Evolutionary conservation across 2,888 invertebrate species (phyloP).

Genomic region (Alentia gelatinosa): DNA sequence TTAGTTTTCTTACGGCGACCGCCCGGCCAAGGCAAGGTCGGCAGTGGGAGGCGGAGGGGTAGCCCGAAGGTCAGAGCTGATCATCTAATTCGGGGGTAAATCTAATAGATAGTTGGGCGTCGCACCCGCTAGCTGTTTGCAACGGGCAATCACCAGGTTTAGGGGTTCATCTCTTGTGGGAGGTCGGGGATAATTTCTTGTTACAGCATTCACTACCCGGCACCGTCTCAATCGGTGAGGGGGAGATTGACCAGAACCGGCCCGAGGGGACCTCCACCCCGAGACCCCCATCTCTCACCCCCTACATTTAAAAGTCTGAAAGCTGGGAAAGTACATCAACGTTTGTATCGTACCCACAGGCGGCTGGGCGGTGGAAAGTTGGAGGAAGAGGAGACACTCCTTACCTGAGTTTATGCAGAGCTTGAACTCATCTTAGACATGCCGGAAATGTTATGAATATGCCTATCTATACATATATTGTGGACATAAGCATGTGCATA

Average conservation of each 20-base stretch:
- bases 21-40: too few relatives aligned
- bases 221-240: background rate
- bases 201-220: conserved; percentile 14
- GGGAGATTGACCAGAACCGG: background rate
- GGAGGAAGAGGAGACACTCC: too few relatives aligned
- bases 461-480: too few relatives aligned
- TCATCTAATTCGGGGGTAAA: conserved; percentile 45
- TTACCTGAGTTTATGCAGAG: too few relatives aligned
- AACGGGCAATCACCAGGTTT: conserved; percentile 22
- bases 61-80: background rate
- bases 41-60: background rate
- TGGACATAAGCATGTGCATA: too few relatives aligned
- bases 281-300: background rate
- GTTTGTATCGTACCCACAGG: too few relatives aligned
- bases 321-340: background rate
- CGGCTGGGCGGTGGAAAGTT: too few relatives aligned
- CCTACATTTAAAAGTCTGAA: background rate
- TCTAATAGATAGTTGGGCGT: conserved; percentile 40
- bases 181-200: conserved; percentile 31
- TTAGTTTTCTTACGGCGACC: too few relatives aligned
- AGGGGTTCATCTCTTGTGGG: background rate
- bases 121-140: background rate
- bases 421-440: too few relatives aligned
- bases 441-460: too few relatives aligned
- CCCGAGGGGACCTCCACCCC: background rate